Base-by-base conservation (phyloP, 2,888 invertebrate genomes). In the Callyntrura sp. region DNA sequence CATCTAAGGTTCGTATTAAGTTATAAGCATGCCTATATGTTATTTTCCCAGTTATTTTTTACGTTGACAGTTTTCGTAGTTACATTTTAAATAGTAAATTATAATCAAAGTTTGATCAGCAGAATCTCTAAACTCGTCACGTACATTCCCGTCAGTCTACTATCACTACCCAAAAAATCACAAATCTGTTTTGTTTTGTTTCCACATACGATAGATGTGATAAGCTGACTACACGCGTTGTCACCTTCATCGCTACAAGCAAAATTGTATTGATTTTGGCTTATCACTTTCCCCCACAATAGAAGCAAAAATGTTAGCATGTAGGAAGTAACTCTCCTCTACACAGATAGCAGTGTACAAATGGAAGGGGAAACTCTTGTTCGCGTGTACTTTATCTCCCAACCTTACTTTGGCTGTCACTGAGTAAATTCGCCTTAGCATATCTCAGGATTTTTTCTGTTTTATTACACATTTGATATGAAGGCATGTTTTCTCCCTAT, bases 231-330 rank as follows among this genome's bases (percentile, higher is more conserved):
- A 55, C 55, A 78, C 55, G 25, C 76, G 76, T 55, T 51, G 48
- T 51, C 76, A 76, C 76, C 76, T 76, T 60, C 35, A 81, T 60
- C 14, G 81, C 57, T 81, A 62, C 60, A 81, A 81, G 57, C 60
- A 60, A 62, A 60, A 81, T 35, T 60, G 48, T 88, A 90, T 90
- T 86, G 90, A 88, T 91, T 91, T 91, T 91, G 85, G 89, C 91
- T 91, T 91, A 91, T 88, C 86, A 86, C 20, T 65, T 84, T 88
- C 90, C 76, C 87, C 76, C 85, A 65, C 28, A 79, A 70, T 6
- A 78, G 45, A 45, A 55, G 11, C n/a, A 78, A 55, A 25, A 55
- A 70, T 43, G 11, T 23, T 51, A 25, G 11, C 28, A 55, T 8
- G 70, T 70, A 70, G 35, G 35, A 35, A 35, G 35, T 35, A 35